Percentiles rank a stretch among this genome's conserved stretches.
These are phyloP conservation scores for Drosophila lacteicornis DNA, from an alignment of 1,140 invertebrate species.

Conservation along the genomic window DNA sequence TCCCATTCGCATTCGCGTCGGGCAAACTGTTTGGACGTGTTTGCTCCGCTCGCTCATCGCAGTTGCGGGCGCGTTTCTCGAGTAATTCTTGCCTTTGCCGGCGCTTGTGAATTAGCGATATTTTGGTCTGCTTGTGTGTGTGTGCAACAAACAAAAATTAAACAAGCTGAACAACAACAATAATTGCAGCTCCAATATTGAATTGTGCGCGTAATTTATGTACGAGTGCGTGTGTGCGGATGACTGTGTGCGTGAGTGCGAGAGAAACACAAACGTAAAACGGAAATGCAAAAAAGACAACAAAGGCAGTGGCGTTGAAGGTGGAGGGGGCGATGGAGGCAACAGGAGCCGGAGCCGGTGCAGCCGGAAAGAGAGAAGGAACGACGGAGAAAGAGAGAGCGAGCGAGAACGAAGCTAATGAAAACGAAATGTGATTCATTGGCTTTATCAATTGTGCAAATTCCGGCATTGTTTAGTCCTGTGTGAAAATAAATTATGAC, in stretches of 20 bases:
- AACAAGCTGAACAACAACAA: slow-evolving; percentile 52
- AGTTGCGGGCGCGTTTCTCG: slow-evolving; percentile 37
- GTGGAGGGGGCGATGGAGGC: slow-evolving; percentile 41
- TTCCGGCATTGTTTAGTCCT: slow-evolving; percentile 76
- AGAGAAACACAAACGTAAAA: slow-evolving; percentile 69
- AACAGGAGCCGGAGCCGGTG: slow-evolving; percentile 77
- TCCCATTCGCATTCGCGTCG: slow-evolving; percentile 53
- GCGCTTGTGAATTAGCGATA: slow-evolving; percentile 16
- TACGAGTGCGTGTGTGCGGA: slow-evolving; percentile 27
- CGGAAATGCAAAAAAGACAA: slow-evolving; percentile 80
- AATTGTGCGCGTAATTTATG: slow-evolving; percentile 55
- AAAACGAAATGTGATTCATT: slow-evolving; percentile 76
- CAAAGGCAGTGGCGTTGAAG: slow-evolving; percentile 58
- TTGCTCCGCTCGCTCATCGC: slow-evolving; percentile 63
- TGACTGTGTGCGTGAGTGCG: slow-evolving; percentile 42
- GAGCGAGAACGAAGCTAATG: slow-evolving; percentile 35
- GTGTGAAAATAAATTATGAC: slow-evolving; percentile 74
- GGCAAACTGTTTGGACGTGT: slow-evolving; percentile 76
- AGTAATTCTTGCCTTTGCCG: slow-evolving; percentile 29
- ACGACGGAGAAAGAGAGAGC: slow-evolving; percentile 7
- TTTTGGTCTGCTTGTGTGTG: slow-evolving; percentile 16
- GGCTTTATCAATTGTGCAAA: slow-evolving; percentile 58
- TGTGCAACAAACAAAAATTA: slow-evolving; percentile 67
- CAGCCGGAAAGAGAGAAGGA: slow-evolving; percentile 41
- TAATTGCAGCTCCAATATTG: slow-evolving; percentile 48